Conservation (phyloP, 2,797 vertebrate species). For the Oryzias sinensis region DNA sequence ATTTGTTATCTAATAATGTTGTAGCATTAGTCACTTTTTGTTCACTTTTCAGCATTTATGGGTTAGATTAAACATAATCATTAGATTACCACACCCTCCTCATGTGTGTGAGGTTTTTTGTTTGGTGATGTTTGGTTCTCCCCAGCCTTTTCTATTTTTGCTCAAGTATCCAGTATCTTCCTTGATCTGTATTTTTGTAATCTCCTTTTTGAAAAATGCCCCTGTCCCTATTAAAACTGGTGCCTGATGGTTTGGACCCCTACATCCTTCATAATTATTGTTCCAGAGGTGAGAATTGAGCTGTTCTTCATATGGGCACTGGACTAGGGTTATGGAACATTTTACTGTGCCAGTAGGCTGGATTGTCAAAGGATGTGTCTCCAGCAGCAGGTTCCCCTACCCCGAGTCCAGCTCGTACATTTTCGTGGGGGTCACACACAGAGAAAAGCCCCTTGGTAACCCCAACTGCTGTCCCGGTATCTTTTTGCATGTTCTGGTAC, state of each 20-base stretch:
- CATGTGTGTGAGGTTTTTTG: no score
- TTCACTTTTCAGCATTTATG: no score
- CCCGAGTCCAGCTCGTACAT: constrained; percentile 70
- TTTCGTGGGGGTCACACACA: constrained; percentile 67
- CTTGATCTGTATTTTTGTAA: no score
- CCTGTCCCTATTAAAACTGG: constrained; percentile 8
- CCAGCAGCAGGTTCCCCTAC: constrained; percentile 46
- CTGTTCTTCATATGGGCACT: constrained; percentile 79
- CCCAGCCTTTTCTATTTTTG: neutral
- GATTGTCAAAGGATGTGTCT: constrained; percentile 92
- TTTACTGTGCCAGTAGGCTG: constrained; percentile 94
- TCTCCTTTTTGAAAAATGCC: no score
- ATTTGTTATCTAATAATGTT: no score
- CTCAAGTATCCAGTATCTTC: neutral
- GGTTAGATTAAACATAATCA: no score
- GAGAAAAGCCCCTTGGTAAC: constrained; percentile 17
- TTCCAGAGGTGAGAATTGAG: constrained; percentile 30
- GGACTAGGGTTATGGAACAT: constrained; percentile 82
- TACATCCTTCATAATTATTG: constrained; percentile 67
- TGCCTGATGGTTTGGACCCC: constrained; percentile 37
- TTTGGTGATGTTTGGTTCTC: no score
- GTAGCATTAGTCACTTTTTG: no score
- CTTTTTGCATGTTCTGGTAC: constrained; percentile 73
- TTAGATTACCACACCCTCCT: no score
- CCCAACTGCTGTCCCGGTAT: constrained; percentile 35